A percentile compares a stretch with the other conserved stretches of the same genome.
Evolutionary conservation across 2,113 vertebrate genomes (phyloP).

Genomic region (Toxostoma redivivum): DNA sequence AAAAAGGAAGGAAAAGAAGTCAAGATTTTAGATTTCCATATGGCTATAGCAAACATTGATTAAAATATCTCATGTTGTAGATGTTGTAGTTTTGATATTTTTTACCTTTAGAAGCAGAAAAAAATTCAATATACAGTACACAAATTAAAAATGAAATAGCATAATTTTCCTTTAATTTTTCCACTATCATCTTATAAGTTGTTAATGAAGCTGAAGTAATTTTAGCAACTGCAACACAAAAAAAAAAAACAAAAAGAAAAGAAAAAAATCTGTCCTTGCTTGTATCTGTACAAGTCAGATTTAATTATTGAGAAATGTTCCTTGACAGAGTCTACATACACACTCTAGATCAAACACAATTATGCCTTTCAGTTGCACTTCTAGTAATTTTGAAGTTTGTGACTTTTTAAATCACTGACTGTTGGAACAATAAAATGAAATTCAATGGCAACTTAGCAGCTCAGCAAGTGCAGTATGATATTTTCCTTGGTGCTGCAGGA

Average conservation of each 20-base stretch:
- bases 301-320: not conserved
- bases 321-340: not conserved
- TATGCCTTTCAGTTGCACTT: not conserved
- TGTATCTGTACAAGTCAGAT: not conserved
- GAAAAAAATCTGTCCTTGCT: not conserved
- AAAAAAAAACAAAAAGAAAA: too few relatives aligned
- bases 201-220: not conserved
- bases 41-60: not conserved
- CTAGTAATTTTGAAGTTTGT: not conserved
- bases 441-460: not conserved
- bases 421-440: not conserved
- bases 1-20: not conserved
- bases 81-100: not conserved
- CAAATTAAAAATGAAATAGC: not conserved
- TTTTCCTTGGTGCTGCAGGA: not conserved
- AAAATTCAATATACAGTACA: not conserved
- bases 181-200: not conserved
- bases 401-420: not conserved
- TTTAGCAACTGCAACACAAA: not conserved
- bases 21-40: not conserved
- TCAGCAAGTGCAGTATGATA: not conserved
- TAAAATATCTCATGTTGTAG: not conserved
- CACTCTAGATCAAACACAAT: not conserved
- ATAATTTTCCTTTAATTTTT: not conserved
- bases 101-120: not conserved